These are phyloP conservation scores for Corythucha ciliata DNA, from an alignment of 2,888 invertebrate genomes.

Conservation along the genomic window DNA sequence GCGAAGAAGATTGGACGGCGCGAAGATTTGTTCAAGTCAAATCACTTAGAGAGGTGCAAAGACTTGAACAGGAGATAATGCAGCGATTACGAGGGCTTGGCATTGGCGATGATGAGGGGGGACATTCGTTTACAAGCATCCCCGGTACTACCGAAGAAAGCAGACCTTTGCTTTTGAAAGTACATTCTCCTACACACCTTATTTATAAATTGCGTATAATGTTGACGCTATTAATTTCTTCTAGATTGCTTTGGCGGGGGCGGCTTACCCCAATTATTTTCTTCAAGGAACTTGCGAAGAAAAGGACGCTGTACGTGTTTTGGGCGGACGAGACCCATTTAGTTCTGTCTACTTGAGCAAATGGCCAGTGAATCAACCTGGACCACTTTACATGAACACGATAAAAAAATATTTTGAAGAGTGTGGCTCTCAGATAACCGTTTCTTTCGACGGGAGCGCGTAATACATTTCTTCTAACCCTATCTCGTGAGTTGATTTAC, in stretches of 20 bases:
- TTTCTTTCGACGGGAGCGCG: conserved; percentile 48
- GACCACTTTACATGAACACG: conserved; percentile 55
- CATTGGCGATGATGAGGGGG: conserved; percentile 45
- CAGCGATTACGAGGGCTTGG: conserved; percentile 52
- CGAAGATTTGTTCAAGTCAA: conserved; percentile 60
- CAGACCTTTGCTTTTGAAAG: too few species aligned
- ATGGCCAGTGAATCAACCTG: conserved; percentile 53
- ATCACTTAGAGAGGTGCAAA: conserved; percentile 62
- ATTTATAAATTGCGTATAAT: too few species aligned
- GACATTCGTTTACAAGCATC: too few species aligned
- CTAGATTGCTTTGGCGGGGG: conserved; percentile 47
- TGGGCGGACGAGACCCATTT: conserved; percentile 67
- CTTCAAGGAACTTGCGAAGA: conserved; percentile 51
- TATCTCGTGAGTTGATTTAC: too few species aligned
- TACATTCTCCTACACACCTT: too few species aligned
- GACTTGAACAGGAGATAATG: conserved; percentile 60
- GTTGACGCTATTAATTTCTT: too few species aligned
- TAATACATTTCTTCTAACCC: too few species aligned
- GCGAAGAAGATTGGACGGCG: conserved; percentile 56
- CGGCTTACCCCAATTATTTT: conserved; percentile 91
- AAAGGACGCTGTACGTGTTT: conserved; percentile 52
- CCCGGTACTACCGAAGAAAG: too few species aligned
- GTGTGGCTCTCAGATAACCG: conserved; percentile 45
- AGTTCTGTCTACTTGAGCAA: conserved; percentile 58
- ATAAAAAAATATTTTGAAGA: conserved; percentile 52